A percentile compares a stretch with the other conserved stretches of the same genome.
Evolutionary conservation across 2,888 invertebrate genomes (phyloP).

Genomic region (Heliconius cydno): DNA sequence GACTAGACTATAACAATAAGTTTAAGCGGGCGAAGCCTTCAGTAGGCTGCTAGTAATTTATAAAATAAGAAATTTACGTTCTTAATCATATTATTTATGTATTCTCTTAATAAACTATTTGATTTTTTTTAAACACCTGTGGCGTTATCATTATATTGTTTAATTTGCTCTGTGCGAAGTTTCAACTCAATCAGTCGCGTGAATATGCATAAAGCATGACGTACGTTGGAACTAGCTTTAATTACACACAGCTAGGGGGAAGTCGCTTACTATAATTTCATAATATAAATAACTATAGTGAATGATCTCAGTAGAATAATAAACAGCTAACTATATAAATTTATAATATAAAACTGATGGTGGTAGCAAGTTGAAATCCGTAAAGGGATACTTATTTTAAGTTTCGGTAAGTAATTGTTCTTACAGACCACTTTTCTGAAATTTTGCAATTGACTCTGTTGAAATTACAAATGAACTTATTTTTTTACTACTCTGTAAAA

Average conservation of each 20-base stretch:
- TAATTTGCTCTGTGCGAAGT: not conserved
- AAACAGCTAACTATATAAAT: not conserved
- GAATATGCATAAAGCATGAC: not conserved
- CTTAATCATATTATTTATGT: not conserved
- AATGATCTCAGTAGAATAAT: not conserved
- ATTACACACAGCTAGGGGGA: not conserved
- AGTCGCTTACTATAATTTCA: not conserved
- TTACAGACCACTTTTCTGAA: not conserved
- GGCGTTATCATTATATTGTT: not conserved
- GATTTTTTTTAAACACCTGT: too few species aligned
- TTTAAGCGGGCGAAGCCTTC: too few species aligned
- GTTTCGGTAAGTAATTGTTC: not conserved
- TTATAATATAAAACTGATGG: not conserved
- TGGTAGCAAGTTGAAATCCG: not conserved
- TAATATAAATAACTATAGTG: not conserved
- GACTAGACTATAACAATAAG: not conserved
- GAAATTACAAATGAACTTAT: too few species aligned
- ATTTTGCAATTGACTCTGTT: not conserved
- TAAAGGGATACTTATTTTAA: not conserved
- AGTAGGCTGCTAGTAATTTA: not conserved
- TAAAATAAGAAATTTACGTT: not conserved
- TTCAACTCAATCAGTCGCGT: conserved; percentile 4
- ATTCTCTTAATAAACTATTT: not conserved
- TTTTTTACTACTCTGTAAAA: too few species aligned
- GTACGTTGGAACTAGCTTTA: not conserved